Conservation (phyloP, 2,113 vertebrate genomes). For the Corythaixoides concolor region DNA sequence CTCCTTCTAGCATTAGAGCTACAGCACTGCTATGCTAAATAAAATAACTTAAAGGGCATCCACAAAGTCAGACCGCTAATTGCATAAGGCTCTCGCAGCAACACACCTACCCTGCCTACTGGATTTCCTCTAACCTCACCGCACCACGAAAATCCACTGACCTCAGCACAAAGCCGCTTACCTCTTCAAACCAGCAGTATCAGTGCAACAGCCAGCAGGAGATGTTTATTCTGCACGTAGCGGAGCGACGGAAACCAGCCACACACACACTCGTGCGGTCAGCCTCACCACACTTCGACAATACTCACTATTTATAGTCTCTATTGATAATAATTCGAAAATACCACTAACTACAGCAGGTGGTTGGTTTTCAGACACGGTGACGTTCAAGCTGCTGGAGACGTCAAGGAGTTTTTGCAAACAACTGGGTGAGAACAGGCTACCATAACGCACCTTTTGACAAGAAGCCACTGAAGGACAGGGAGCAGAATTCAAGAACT, state of each 20-base stretch:
- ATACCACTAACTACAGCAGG: background rate
- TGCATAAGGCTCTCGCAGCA: background rate
- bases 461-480: background rate
- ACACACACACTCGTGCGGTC: background rate
- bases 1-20: background rate
- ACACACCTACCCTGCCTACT: background rate
- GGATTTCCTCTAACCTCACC: background rate
- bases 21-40: background rate
- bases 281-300: background rate
- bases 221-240: background rate
- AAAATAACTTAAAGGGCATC: background rate
- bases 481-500: background rate
- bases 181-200: background rate
- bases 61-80: background rate
- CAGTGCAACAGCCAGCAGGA: background rate
- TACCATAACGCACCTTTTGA: background rate
- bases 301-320: background rate
- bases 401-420: background rate
- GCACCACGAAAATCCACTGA: background rate
- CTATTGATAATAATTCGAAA: background rate
- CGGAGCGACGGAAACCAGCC: background rate
- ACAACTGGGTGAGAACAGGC: background rate
- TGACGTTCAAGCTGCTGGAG: background rate
- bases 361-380: background rate
- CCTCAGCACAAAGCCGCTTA: background rate